A percentile compares a stretch with the other conserved stretches of the same genome.
Conservation (phyloP, 2,888 invertebrate species). For the Drosophila bunnanda region DNA sequence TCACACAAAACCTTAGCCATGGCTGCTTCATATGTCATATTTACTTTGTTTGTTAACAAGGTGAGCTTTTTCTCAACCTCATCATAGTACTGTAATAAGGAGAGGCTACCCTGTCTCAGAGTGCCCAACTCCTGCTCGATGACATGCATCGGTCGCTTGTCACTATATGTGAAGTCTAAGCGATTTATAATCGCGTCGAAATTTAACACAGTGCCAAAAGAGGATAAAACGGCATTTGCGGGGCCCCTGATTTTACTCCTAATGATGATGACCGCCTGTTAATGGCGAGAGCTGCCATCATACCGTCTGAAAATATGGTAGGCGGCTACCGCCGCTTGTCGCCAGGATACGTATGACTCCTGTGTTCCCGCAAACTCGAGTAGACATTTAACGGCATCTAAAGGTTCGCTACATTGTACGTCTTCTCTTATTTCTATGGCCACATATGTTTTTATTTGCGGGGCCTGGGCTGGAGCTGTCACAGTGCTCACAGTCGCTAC, state of each 20-base stretch:
- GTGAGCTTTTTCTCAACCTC: too few species aligned
- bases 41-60: too few species aligned
- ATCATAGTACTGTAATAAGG: too few species aligned
- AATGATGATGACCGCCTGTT: neutral
- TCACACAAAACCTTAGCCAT: too few species aligned
- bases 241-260: neutral
- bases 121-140: neutral
- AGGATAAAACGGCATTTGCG: neutral
- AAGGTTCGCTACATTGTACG: slow-evolving; percentile 9
- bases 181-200: neutral
- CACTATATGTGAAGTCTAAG: neutral
- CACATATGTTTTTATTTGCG: slow-evolving; percentile 1
- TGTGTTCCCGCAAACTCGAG: too few species aligned
- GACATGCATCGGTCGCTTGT: neutral
- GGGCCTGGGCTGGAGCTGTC: neutral
- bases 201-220: neutral
- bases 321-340: slow-evolving; percentile 6
- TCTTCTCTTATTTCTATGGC: slow-evolving; percentile 8
- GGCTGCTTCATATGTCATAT: too few species aligned
- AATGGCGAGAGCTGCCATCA: neutral
- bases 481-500: slow-evolving; percentile 7
- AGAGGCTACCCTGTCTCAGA: neutral
- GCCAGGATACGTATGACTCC: too few species aligned
- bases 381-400: slow-evolving; percentile 13
- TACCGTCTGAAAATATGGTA: slow-evolving; percentile 14